Evolutionary conservation across 2,797 vertebrate genomes (phyloP), one percentile per base, ranked within the genome.

Genomic region (Rachycentron canadum): DNA sequence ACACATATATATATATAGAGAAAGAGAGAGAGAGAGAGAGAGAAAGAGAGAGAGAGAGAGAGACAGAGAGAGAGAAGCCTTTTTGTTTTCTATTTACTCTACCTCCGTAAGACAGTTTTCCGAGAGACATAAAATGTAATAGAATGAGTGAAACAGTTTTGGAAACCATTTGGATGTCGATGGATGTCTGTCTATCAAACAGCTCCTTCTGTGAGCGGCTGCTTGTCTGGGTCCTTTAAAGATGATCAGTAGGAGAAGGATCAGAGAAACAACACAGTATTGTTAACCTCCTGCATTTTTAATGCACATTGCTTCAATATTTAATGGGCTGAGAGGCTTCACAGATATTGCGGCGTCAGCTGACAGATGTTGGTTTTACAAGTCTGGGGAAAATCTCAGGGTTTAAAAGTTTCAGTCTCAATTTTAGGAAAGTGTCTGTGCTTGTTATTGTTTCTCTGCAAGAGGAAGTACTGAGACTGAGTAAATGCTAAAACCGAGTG

Each of bases 211-310:
- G 55, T 28, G 56, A 41, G 32, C 3, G 4, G 13, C 61, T 58
- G 53, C 63, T 53, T 38, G 50, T 72, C 69, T 70, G 17, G 47
- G 32, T 40, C 41, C 32, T 69, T 81, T 85, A 65, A 79, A 75
- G 67, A 81, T 34, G 76, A 85, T 86, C 72, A 76, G 66, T 53
- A 36, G 63, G n/a, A 36, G 45, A 66, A 34, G 55, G 60, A 88
- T 82, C 79, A 76, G 75, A 85, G 73, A 82, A 83, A 88, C 68
- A 87, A 83, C 69, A 61, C 79, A 34, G 52, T 53, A 69, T 87
- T 87, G 83, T 90, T 89, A 91, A 89, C 82, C 69, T 86, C 43
- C 0, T 91, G 78, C 83, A 90, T 92, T 87, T 90, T 91, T 89
- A 89, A 94, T 87, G 80, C 8, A 0, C 65, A 38, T 2, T 7